Evolutionary conservation across 1,140 invertebrate species (phyloP).

Genomic region (Zaprionus kolodkinae): DNA sequence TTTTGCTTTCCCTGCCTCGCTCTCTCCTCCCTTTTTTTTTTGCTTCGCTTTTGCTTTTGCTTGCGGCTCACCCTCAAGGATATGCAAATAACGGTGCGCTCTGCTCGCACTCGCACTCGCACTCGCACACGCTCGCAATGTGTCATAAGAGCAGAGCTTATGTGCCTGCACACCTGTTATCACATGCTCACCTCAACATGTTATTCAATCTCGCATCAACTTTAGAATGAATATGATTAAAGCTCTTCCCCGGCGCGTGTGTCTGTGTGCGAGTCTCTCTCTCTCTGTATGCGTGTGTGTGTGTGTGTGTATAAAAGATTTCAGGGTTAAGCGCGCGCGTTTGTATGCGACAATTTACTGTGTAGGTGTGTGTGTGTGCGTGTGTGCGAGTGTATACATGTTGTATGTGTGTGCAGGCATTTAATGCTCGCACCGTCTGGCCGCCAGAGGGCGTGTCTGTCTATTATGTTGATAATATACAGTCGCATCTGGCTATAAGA

Average conservation of each 20-base stretch:
- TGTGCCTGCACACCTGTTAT: constrained; percentile 67
- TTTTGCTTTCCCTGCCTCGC: background rate
- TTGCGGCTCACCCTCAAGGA: constrained; percentile 48
- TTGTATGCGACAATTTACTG: constrained; percentile 19
- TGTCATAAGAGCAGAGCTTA: constrained; percentile 63
- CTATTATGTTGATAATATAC: background rate
- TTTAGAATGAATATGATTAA: constrained; percentile 36
- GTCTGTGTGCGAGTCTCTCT: background rate
- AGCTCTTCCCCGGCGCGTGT: constrained; percentile 16
- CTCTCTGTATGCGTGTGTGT: background rate
- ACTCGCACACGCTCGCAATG: constrained; percentile 41
- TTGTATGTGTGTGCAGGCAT: background rate
- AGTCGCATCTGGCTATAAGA: background rate
- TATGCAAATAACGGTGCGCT: constrained; percentile 36
- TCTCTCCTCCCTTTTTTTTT: background rate
- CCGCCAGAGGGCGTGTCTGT: constrained; percentile 50
- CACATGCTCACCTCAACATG: constrained; percentile 46
- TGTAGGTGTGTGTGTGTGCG: background rate
- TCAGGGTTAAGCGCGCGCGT: constrained; percentile 29
- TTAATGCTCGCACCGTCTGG: background rate
- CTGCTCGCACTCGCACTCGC: background rate
- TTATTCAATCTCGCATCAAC: constrained; percentile 38
- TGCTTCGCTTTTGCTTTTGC: background rate
- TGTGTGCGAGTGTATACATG: background rate
- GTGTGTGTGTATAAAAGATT: constrained; percentile 2